Percentiles rank a stretch among this genome's conserved stretches.
Conservation (phyloP, 2,888 invertebrate genomes). For the Bombylius discolor region DNA sequence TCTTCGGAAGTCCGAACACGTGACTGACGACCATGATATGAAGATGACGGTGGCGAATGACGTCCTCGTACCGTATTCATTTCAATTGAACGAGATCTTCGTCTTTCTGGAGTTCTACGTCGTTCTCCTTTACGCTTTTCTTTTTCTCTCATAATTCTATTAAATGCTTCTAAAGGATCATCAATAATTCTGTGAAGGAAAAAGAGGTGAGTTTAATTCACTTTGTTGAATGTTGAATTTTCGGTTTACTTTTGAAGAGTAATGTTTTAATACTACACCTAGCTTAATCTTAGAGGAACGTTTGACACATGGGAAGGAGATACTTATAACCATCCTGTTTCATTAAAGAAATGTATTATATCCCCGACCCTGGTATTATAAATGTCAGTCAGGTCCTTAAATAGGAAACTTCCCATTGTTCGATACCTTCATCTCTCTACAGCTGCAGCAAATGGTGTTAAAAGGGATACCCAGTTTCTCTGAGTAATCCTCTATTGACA, state of each 20-base stretch:
- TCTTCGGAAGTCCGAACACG: constrained; percentile 12
- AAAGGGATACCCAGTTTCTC: too few species aligned
- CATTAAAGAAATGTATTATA: too few species aligned
- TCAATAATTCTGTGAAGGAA: constrained; percentile 53
- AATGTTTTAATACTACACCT: neutral
- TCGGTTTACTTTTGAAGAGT: neutral
- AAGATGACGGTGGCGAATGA: constrained; percentile 13
- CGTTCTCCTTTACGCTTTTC: constrained; percentile 43
- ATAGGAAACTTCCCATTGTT: too few species aligned
- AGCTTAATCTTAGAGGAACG: too few species aligned
- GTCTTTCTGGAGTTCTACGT: constrained; percentile 38
- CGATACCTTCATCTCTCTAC: too few species aligned
- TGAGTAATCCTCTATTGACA: too few species aligned
- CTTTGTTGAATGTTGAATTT: neutral
- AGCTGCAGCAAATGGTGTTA: too few species aligned
- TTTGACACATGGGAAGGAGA: too few species aligned
- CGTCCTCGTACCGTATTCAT: constrained; percentile 17
- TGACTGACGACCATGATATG: constrained; percentile 6
- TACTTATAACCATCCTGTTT: too few species aligned
- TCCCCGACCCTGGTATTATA: too few species aligned
- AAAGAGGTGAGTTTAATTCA: neutral
- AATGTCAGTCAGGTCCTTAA: too few species aligned
- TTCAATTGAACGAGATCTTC: constrained; percentile 33
- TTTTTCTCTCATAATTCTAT: constrained; percentile 74
- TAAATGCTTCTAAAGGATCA: constrained; percentile 77